Evolutionary conservation across 2,113 vertebrate species (phyloP), one percentile per base, ranked within the genome.

Genomic region (Climacteris rufus): DNA sequence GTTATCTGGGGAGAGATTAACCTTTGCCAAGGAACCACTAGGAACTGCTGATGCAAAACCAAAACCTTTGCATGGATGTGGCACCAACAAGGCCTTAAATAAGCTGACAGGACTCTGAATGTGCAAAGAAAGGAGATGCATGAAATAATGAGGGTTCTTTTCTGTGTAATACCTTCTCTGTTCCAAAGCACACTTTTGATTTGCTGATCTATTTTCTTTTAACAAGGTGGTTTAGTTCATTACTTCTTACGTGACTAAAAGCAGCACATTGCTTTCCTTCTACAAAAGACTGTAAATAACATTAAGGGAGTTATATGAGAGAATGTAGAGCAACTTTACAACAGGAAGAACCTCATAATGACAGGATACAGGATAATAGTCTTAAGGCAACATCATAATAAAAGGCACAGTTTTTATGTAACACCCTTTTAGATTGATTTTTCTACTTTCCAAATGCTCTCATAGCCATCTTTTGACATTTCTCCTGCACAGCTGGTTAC

Each of bases 401-500:
- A 88, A 90, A 88, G 27, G 37, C 21, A 64, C 0, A 1, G 11
- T 1, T 28, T 91, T 79, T 83, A 88, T 57, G 22, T 90, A 96
- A 84, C 39, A 83, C 11, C 33, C 40, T 92, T 95, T 68, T 39
- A 87, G 70, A 87, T 20, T 76, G 69, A 75, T 87, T 93, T 97
- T 94, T 87, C 88, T 90, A 68, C 22, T 42, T 84, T 83, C 60
- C 76, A 82, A 89, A 75, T 71, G 27, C 31, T 90, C 69, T 52
- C 56, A 76, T 94, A 95, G 90, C 92, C 61, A 79, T 84, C 83
- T 96, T 93, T 75, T 75, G 83, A 71, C 72, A 83, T 84, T 93
- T 91, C 60, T 89, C 21, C 49, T 77, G 70, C 80, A 92, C 75
- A 92, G 94, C 35, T 87, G 60, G 75, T 69, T 95, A 89, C 54